These are phyloP conservation scores for Drosophila bifasciata DNA, from an alignment of 1,140 invertebrate genomes.

Conservation along the genomic window DNA sequence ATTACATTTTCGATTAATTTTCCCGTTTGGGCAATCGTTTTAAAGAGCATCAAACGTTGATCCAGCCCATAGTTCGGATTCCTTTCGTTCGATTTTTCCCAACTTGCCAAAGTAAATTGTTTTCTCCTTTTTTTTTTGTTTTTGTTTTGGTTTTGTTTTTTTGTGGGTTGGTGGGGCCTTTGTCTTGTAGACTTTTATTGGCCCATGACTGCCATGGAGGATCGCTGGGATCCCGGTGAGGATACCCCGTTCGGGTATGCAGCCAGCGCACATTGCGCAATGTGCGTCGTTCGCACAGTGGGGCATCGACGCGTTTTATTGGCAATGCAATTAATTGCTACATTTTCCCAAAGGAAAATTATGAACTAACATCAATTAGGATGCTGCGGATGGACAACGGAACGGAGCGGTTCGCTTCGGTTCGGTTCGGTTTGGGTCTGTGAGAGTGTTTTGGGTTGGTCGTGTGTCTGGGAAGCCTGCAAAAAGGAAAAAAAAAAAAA, in stretches of 20 bases:
- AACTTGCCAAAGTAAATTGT: conserved; percentile 21
- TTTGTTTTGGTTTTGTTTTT: conserved; percentile 14
- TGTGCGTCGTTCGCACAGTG: conserved; percentile 74
- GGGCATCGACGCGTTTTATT: conserved; percentile 79
- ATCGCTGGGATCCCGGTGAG: conserved; percentile 6
- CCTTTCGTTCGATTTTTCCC: conserved; percentile 22
- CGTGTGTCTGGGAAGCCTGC: conserved; percentile 14
- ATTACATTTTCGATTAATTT: conserved; percentile 3
- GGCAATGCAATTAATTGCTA: conserved; percentile 81
- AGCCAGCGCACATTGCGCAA: conserved; percentile 67
- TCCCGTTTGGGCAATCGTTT: conserved; percentile 21
- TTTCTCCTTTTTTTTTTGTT: conserved; percentile 28
- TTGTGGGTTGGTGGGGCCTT: conserved; percentile 25
- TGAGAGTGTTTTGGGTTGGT: not conserved
- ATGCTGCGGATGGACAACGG: conserved; percentile 52
- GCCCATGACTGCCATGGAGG: conserved; percentile 33
- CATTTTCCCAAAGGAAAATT: conserved; percentile 81
- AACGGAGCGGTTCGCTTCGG: not conserved
- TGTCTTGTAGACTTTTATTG: conserved; percentile 81
- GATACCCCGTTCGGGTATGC: conserved; percentile 24
- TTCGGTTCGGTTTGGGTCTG: conserved; percentile 1
- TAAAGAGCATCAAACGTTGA: conserved; percentile 26
- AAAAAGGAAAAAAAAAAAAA: conserved; percentile 50
- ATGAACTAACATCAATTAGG: conserved; percentile 83
- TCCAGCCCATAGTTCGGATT: conserved; percentile 35